phyloP scores from a whole-genome alignment of 2,797 vertebrate genomes.

The Anas georgica region DNA sequence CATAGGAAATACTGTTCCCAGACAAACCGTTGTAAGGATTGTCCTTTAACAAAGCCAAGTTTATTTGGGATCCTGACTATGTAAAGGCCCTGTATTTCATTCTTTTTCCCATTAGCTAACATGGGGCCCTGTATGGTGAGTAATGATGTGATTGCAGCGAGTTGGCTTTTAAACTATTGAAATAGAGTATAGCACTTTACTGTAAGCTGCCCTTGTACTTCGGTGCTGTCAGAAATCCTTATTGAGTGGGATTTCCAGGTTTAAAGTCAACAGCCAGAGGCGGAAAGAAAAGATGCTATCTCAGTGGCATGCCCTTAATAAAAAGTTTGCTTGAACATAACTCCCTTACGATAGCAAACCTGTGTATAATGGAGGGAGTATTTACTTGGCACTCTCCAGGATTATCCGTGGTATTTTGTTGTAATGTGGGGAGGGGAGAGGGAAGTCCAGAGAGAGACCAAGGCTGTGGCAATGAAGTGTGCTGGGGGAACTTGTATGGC shows the following conservation, averaged over 20 bases:
- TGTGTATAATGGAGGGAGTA: neutral
- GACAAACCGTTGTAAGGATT: neutral
- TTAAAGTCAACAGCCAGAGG: constrained; percentile 15
- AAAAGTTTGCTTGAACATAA: neutral
- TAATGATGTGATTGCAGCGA: neutral
- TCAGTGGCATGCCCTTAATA: constrained; percentile 2
- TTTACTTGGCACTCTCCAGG: neutral
- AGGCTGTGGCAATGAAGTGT: neutral
- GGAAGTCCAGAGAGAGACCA: neutral
- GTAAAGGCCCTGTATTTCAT: neutral
- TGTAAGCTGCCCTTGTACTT: neutral
- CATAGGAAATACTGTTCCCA: neutral
- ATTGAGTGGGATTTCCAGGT: neutral
- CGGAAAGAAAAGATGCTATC: constrained; percentile 11
- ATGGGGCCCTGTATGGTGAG: neutral
- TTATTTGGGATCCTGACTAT: neutral
- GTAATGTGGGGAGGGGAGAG: neutral
- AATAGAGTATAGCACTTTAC: neutral
- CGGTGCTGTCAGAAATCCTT: neutral
- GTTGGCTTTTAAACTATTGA: neutral
- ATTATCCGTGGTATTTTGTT: neutral
- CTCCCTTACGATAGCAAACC: neutral
- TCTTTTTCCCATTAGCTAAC: neutral
- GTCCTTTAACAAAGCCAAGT: neutral
- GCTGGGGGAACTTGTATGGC: accelerated